Evolutionary conservation across 2,888 invertebrate genomes (phyloP), one percentile per base, ranked within the genome.

Genomic region (Eueremaeus valkanovi): DNA sequence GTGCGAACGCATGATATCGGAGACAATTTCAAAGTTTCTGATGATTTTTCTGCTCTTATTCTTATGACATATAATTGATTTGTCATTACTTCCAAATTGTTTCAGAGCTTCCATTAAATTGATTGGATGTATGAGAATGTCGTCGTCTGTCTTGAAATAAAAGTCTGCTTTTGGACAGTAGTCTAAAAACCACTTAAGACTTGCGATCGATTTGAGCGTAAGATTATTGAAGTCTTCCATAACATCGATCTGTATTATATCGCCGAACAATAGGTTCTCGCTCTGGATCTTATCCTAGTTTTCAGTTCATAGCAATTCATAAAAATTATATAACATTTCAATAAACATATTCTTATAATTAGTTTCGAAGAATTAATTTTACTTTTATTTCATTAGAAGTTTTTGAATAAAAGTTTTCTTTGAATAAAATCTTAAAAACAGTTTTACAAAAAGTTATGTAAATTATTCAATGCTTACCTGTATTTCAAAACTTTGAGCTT

Each of bases 61-160:
- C 16, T 70, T 21, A 36, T 51, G 75, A 27, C 75, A 75, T 11
- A 75, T 13, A 33, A 75, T 70, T 13, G 75, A 70, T 29, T 61
- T 61, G 21, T 75, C 51, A 29, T 3, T 45, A 29, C 11, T 31
- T 21, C n/a, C 33, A 18, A 29, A 29, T 9, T 2, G 21, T 42
- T 11, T 24, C 6, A 36, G 31, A 29, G 24, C n/a, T 49, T 78
- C 75, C 16, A 81, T 40, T 8, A 81, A 66, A 63, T 81, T 81
- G 1, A 78, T 78, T 31, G 81, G 58, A 73, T 81, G 79, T 2
- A 81, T 75, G 45, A 79, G 78, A 66, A 80, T 79, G 63, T 81
- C 81, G 75, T 81, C 81, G 73, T 81, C 81, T 1, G 79, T 78
- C 75, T 81, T 81, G 76, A 80, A 78, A 33, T 80, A 73, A 73